These are phyloP conservation scores for Caenorhabditis uteleia DNA, from an alignment of 2,888 invertebrate genomes.

Conservation along the genomic window DNA sequence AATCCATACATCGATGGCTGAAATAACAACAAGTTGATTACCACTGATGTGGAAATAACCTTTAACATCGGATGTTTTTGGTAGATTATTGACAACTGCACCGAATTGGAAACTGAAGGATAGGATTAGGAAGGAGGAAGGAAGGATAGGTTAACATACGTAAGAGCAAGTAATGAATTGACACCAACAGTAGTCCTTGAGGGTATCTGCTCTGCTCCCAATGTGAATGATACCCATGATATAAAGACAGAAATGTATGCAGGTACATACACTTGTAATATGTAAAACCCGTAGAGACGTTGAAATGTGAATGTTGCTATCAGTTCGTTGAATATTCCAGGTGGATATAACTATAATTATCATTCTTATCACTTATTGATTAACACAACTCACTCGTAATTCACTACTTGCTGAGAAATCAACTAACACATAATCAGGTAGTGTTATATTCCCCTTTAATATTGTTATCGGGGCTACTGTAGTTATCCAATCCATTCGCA, in stretches of 20 bases:
- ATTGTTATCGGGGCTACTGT: conserved; percentile 63
- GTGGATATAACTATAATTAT: conserved; percentile 68
- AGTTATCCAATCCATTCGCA: conserved; percentile 65
- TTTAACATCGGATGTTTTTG: conserved; percentile 69
- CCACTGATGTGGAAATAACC: conserved; percentile 6
- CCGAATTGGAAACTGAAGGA: conserved; percentile 66
- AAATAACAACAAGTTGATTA: conserved; percentile 4
- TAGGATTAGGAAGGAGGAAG: background rate
- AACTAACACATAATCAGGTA: conserved; percentile 69
- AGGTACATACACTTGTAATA: conserved; percentile 67
- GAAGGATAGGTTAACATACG: conserved; percentile 28
- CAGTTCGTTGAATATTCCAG: conserved; percentile 69
- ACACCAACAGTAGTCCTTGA: conserved; percentile 69
- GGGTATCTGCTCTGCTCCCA: conserved; percentile 68
- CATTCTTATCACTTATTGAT: background rate
- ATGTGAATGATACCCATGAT: conserved; percentile 68
- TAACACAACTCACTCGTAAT: conserved; percentile 48
- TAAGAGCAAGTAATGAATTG: conserved; percentile 64
- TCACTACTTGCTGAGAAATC: conserved; percentile 61
- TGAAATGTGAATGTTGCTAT: conserved; percentile 69
- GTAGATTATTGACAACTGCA: conserved; percentile 67
- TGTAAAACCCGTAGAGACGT: conserved; percentile 69
- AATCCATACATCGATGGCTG: conserved; percentile 69
- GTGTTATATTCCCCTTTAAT: conserved; percentile 67
- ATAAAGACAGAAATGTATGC: conserved; percentile 69